Evolutionary conservation across 2,113 vertebrate genomes (phyloP).

Genomic region (Pseudolaguvia tuberculata): DNA sequence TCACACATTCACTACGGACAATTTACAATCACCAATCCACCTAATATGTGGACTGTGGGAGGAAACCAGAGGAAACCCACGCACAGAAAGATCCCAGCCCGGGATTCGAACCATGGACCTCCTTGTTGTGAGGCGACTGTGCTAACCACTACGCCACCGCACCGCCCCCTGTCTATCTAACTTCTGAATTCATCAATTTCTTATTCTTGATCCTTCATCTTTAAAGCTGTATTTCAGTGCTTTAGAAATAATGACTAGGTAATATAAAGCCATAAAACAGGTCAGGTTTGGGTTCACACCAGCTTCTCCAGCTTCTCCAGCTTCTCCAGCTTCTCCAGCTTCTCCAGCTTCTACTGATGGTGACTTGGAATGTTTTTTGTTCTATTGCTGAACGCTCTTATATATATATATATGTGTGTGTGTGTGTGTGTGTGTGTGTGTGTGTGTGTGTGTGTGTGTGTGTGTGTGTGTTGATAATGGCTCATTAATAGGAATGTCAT

Average conservation of each 20-base stretch:
- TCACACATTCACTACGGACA: too few relatives aligned
- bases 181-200: too few relatives aligned
- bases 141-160: too few relatives aligned
- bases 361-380: background rate
- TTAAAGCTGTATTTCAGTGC: constrained; percentile 1
- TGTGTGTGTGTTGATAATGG: constrained; percentile 59
- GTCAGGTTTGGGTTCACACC: constrained; percentile 11
- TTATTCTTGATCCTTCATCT: constrained; percentile 5
- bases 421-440: constrained; percentile 19
- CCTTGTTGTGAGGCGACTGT: too few relatives aligned
- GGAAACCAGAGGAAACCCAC: too few relatives aligned
- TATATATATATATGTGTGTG: too few relatives aligned
- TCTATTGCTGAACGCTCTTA: constrained; percentile 12
- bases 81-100: too few relatives aligned
- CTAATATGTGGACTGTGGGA: too few relatives aligned
- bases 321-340: constrained; percentile 7
- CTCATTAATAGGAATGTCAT: constrained; percentile 65
- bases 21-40: too few relatives aligned
- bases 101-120: too few relatives aligned
- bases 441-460: constrained; percentile 20
- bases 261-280: constrained; percentile 35
- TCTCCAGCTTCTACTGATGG: constrained; percentile 16
- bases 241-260: constrained; percentile 34
- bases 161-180: too few relatives aligned
- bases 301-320: background rate